Conservation (phyloP, 2,797 vertebrate genomes). For the Bucorvus abyssinicus region DNA sequence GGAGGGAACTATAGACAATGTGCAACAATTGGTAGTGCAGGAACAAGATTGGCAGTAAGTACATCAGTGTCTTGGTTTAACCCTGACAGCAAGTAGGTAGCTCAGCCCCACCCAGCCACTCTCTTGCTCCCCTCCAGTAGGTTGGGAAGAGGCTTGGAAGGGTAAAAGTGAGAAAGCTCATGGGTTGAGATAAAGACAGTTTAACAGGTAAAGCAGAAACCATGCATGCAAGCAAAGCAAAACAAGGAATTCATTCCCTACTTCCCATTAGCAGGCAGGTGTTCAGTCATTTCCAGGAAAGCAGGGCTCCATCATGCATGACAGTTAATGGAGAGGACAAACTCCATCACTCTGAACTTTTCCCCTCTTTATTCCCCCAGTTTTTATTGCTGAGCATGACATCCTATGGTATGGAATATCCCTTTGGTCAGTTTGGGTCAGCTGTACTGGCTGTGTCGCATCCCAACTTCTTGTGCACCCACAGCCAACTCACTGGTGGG, state of each 20-base stretch:
- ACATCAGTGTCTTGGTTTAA: not conserved
- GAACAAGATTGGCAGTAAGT: not conserved
- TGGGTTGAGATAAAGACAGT: too few relatives aligned
- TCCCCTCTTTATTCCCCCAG: not conserved
- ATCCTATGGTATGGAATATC: not conserved
- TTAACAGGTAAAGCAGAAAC: too few relatives aligned
- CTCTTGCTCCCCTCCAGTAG: not conserved
- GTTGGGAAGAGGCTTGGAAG: not conserved
- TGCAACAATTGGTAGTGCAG: not conserved
- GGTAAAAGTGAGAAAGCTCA: too few relatives aligned
- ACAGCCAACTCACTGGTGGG: too few relatives aligned
- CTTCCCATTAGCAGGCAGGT: too few relatives aligned
- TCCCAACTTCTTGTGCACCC: too few relatives aligned
- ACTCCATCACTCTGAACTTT: not conserved
- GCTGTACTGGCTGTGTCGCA: too few relatives aligned
- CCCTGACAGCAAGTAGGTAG: too few relatives aligned
- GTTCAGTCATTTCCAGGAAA: too few relatives aligned
- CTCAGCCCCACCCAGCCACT: not conserved
- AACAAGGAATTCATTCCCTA: too few relatives aligned
- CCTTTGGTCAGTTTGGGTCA: not conserved
- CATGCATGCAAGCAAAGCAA: too few relatives aligned
- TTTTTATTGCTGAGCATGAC: not conserved
- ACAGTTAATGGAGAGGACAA: not conserved
- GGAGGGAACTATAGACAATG: not conserved
- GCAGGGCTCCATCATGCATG: too few relatives aligned